These are phyloP conservation scores for Chlamydotis undulata DNA, from an alignment of 2,113 vertebrate species.

Conservation along the genomic window DNA sequence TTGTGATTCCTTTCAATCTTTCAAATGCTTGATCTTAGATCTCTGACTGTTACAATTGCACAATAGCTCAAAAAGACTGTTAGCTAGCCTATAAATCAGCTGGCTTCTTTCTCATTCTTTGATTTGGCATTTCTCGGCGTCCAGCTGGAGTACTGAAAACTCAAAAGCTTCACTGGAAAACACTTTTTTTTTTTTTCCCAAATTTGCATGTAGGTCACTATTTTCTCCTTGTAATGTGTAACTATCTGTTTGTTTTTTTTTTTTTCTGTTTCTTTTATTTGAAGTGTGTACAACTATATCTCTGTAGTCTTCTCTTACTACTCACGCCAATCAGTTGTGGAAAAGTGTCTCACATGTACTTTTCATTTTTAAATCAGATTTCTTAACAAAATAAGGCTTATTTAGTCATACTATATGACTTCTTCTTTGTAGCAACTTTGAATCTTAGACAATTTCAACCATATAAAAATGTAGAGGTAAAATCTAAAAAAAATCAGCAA, in stretches of 20 bases:
- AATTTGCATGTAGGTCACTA: not conserved
- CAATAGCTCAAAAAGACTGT: slow-evolving; percentile 4
- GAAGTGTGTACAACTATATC: not conserved
- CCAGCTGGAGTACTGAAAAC: not conserved
- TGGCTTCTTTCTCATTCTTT: not conserved
- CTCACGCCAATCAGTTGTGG: not conserved
- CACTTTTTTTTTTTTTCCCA: not conserved
- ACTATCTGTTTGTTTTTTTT: not conserved
- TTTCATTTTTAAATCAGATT: not conserved
- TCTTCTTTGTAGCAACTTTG: not conserved
- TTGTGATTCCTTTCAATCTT: not conserved
- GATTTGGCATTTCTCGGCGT: not conserved
- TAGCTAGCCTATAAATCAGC: slow-evolving; percentile 3
- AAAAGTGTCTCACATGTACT: not conserved
- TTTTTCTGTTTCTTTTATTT: not conserved
- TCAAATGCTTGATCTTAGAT: slow-evolving; percentile 32
- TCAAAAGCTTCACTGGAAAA: not conserved
- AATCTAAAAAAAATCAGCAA: not conserved
- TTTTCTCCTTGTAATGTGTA: not conserved
- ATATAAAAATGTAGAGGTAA: not conserved
- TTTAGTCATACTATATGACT: not conserved
- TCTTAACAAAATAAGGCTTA: not conserved
- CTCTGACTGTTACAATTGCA: not conserved
- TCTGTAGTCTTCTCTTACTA: not conserved
- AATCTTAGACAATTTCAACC: not conserved